Percentiles rank a stretch among this genome's conserved stretches.
Conservation (phyloP, 64 coral and sea anemone genomes). For the Trachythela sp. region DNA sequence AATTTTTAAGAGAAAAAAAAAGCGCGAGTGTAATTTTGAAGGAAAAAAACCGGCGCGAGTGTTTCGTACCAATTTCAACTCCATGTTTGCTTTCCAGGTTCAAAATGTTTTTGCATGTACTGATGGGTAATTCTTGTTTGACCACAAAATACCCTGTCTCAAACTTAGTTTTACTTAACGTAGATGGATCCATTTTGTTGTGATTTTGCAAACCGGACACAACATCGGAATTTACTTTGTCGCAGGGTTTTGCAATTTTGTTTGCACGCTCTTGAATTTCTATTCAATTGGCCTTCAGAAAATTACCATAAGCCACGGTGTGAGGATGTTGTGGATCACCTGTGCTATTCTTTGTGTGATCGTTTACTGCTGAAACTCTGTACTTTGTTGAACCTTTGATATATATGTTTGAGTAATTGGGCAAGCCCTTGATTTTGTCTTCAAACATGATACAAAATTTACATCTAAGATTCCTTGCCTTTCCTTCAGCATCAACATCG, state of each 20-base stretch:
- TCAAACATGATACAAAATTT: conserved; percentile 47
- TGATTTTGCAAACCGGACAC: not conserved
- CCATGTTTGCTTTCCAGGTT: not conserved
- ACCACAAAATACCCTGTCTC: not conserved
- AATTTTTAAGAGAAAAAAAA: no score
- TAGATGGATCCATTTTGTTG: not conserved
- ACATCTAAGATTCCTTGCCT: conserved; percentile 48
- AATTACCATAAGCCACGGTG: not conserved
- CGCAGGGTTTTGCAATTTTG: not conserved
- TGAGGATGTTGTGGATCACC: conserved; percentile 21
- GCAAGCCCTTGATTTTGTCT: conserved; percentile 38
- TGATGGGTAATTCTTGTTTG: not conserved
- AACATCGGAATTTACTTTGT: not conserved
- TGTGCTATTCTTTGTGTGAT: conserved; percentile 39
- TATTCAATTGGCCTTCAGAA: not conserved
- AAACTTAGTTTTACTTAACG: not conserved
- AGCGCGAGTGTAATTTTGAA: no score
- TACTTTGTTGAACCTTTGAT: conserved; percentile 36
- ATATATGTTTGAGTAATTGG: conserved; percentile 32
- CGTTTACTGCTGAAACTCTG: conserved; percentile 36
- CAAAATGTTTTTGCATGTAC: not conserved
- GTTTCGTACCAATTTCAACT: not conserved
- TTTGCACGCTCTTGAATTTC: not conserved
- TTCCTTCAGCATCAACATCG: conserved; percentile 30
- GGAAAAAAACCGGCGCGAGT: no score